Evolutionary conservation across 1,140 invertebrate species (phyloP), one percentile per base, ranked within the genome.

Genomic region (Dendroctonus ponderosae): DNA sequence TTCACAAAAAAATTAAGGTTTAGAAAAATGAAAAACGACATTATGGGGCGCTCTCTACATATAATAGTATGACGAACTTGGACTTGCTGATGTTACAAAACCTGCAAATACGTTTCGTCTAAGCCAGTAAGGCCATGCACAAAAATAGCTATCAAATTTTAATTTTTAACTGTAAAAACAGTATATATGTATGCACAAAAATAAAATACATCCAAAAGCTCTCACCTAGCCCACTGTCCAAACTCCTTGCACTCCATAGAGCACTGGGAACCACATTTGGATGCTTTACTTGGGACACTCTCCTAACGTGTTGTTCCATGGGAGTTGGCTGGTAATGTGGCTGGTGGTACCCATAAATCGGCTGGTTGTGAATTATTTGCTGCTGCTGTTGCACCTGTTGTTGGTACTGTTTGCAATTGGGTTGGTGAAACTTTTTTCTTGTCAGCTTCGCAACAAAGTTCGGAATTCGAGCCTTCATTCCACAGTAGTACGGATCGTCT

Each of bases 401-500:
- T 41, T 62, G 12, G 43, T 37, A 15, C 42, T 5, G 9, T 38
- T 62, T 62, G 37, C 60, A 63, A 26, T 63, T 63, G 5, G 39
- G 51, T 37, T 63, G 61, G 38, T 63, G 50, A 38, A 40, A 40
- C 12, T 65, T 65, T 57, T 63, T 62, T 3, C 66, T 54, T 39
- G 66, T 81, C 37, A 73, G 68, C 76, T 90, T 90, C 58, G 84
- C 81, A 46, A 91, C 92, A 79, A 94, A 95, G 81, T 94, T 95
- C 91, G 66, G 66, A 40, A 68, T 68, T 62, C 93, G 85, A 38
- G 94, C 94, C 72, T 91, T 83, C 68, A 96, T 82, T 9, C 94
- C 94, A 78, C 92, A 95, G 76, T 96, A 96, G 82, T 96, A 74
- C 0, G 93, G 93, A 80, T 96, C 93, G 79, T 96, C 93, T 68